Base-by-base conservation (phyloP, 2,113 vertebrate genomes). In the Rhabdornis inornatus region DNA sequence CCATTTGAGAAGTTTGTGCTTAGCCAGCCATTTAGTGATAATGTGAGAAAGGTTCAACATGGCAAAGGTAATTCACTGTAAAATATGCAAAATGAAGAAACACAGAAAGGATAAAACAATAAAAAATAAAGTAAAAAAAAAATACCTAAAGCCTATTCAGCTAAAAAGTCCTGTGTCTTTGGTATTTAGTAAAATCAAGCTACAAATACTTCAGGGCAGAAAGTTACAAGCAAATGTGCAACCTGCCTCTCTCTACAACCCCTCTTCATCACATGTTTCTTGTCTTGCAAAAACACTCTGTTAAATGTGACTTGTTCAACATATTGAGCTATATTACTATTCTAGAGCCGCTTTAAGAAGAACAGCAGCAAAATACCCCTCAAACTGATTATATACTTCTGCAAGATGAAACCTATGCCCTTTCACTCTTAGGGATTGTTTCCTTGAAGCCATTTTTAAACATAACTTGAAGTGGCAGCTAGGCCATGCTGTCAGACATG, bases 281-380 rank as follows among this genome's bases (percentile, higher is more conserved):
- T 66, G 23, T 60, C 22, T 57, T 76, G 16, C 49, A 70, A 68
- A 82, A 56, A 27, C 21, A 35, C 42, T 66, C 47, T 52, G 55
- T 44, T 64, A 89, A 56, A 69, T 7, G 5, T 20, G 15, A 80
- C 31, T 80, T 44, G 15, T 60, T 52, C 39, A 87, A 81, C 10
- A 17, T n/a, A 65, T 11, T 35, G 33, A 64, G 11, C 15, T 76
- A 4, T 28, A 44, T 76, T 57, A n/a, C 27, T 53, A 15, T 42
- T 79, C 53, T 20, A 35, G 49, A 37, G 17, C 42, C 49, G 35
- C 25, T 90, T 90, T n/a, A 60, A 59, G 25, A 65, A 57, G 69
- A 92, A 71, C 2, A 49, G 22, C 31, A 60, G 14, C 8, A 87
- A 87, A 81, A n/a, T 0, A 0, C 0, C 23, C 5, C 11, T 6